Evolutionary conservation across 2,797 vertebrate species (phyloP), one percentile per base, ranked within the genome.

Genomic region (Brachyalestes nurse): DNA sequence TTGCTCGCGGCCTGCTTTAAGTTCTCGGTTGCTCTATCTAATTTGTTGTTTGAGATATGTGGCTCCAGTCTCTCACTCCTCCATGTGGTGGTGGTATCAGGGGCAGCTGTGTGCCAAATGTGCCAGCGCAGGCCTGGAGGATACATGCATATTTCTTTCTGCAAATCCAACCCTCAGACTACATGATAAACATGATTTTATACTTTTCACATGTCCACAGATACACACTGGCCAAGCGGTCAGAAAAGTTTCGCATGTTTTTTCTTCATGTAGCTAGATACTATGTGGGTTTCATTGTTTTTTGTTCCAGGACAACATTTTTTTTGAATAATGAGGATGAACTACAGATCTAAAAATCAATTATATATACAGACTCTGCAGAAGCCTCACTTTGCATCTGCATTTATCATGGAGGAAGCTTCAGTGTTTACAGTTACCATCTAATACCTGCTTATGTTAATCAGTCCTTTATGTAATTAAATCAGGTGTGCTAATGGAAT

Each of bases 61-160:
- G 67, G 60, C 79, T 82, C 74, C 79, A 69, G 78, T 53, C 77
- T 72, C 57, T 67, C 75, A 75, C n/a, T 75, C 53, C 45, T 77
- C 58, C 66, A 75, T 80, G 78, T 66, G 82, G 40, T 72, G 55
- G 16, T 53, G 47, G 67, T 66, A 72, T 66, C 75, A 82, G 55
- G 53, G 76, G 45, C 80, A 85, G 77, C 82, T 84, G 80, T 83
- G 70, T 57, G 70, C 76, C 83, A 72, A 72, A 61, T 86, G 82
- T 80, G 64, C 67, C 77, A 66, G 58, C 12, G 8, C 45, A 58
- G 28, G 49, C 42, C 47, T 62, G 12, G 40, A 58, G 72, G 61
- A 57, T 67, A 16, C 72, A 83, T 70, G 51, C 80, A 83, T 75
- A 71, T 82, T 80, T 28, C 80, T 74, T 74, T 61, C 34, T 34